Base-by-base conservation (phyloP, 1,140 invertebrate genomes). In the Trichonephila clavata region DNA sequence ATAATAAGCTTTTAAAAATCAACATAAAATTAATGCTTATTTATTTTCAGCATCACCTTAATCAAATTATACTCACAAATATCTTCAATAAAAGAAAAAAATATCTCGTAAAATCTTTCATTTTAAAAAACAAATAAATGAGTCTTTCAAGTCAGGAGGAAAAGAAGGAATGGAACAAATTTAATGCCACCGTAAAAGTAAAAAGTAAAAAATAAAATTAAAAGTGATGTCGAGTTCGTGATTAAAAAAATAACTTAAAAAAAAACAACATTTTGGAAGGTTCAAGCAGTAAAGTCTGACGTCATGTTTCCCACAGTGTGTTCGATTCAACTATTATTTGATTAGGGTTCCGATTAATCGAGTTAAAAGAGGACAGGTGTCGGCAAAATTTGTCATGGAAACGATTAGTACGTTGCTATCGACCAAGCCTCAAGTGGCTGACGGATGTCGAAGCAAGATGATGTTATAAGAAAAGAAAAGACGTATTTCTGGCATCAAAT, bases 301-400 rank as follows among this genome's bases (percentile, higher is more conserved):
- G 81, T 83, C 43, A 59, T 20, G 77, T 81, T 50, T 81, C 13
- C 14, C 16, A 20, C 71, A 39, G 13, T 77, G 27, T 77, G 27
- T 77, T 50, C 81, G 81, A 83, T 83, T 14, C 8, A 8, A 57
- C 81, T 43, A 83, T 83, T 57, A 83, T 83, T 83, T 24, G 81
- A 83, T 83, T 83, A 83, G 2, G 50, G 16, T 83, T 57, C 81
- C 81, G 81, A 83, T 83, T 83, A 83, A 83, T 83, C 81, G 39
- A 24, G 50, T 83, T 83, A 59, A 20, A 6, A 83, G 43, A 24
- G 50, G 81, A 83, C 27, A 77, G 71, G 71, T 27, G 71, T 77
- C 27, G 50, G 27, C 27, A 27, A 16, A 77, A 39, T 3, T 32
- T 77, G 71, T 77, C 71, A 77, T 77, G 14, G 13, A 16, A 16